Base-by-base conservation (phyloP, 2,888 invertebrate genomes). In the Lepidocyrtoides sp. region DNA sequence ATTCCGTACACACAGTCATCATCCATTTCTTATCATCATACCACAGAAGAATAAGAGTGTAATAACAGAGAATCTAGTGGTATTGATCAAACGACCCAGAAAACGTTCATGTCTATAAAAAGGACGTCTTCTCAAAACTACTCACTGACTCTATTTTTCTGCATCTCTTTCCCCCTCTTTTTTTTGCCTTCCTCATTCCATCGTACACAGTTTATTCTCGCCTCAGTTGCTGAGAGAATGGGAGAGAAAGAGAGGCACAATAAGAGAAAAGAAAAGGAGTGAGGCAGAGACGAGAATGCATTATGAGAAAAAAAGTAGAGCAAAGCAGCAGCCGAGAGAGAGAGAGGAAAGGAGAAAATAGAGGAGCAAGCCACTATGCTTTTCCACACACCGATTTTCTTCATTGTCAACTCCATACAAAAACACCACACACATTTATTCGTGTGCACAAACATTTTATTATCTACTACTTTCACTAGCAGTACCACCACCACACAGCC, bases 21-120 rank as follows among this genome's bases (percentile, higher is more conserved):
- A 81, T 88, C 60, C 88, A 81, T 77, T 88, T 79, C 81, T 88
- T 88, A 88, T 88, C 88, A 72, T 54, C 23, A 29, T 48, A 88
- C 79, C 88, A 81, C 88, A 81, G 88, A 66, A 63, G 57, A 54
- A 72, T 72, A 41, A 66, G 51, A 88, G 51, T 69, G 81, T 66
- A 88, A 88, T 88, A 81, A 57, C 69, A 66, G 77, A 63, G 77
- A 87, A 79, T 87, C 87, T 63, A 77, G 84, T 91, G 79, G 83
- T 91, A 91, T 91, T 84, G 91, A 91, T 91, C 91, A 91, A 91
- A 88, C 91, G 91, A 91, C 91, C 91, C 91, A 91, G 91, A 91
- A 91, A 91, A 69, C 88, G 88, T 81, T 88, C 81, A 69, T 88
- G 81, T 88, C 88, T 72, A 81, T 81, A 81, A 81, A 86, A 81